Conservation (phyloP, 2,113 vertebrate species). For the Petrocephalus zakoni region DNA sequence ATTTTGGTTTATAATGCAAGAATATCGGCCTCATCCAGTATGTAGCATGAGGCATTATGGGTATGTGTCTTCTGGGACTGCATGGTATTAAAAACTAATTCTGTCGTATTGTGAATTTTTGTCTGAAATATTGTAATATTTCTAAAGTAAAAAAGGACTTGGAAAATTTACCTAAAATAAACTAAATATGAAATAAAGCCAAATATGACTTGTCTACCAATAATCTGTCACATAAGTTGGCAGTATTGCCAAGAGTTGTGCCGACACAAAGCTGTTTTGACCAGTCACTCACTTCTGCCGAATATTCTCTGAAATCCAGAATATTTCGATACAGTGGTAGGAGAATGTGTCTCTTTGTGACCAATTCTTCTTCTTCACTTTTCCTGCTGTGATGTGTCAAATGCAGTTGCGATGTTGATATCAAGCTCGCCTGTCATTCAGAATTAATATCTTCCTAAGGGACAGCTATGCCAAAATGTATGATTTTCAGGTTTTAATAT, state of each 20-base stretch:
- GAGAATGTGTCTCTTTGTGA: background rate
- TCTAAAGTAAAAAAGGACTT: background rate
- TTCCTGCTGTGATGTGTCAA: background rate
- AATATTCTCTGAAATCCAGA: background rate
- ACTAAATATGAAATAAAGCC: background rate
- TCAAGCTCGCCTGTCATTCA: background rate
- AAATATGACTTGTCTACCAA: background rate
- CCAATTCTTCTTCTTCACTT: background rate
- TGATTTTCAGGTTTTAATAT: background rate
- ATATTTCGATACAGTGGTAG: background rate
- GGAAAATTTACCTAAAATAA: background rate
- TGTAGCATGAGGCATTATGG: background rate
- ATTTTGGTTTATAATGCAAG: slow-evolving; percentile 58
- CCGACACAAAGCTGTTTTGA: too few species aligned
- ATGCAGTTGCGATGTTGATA: background rate
- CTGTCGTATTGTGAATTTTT: background rate
- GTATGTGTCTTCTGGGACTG: background rate
- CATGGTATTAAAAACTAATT: background rate
- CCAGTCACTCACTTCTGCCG: too few species aligned
- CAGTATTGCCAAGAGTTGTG: background rate
- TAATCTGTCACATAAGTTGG: background rate
- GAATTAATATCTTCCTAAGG: background rate
- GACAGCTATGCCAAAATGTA: background rate
- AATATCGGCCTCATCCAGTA: slow-evolving; percentile 26
- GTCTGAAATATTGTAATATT: background rate